Evolutionary conservation across 1,140 invertebrate species (phyloP).

Genomic region (Heliconius melpomene): DNA sequence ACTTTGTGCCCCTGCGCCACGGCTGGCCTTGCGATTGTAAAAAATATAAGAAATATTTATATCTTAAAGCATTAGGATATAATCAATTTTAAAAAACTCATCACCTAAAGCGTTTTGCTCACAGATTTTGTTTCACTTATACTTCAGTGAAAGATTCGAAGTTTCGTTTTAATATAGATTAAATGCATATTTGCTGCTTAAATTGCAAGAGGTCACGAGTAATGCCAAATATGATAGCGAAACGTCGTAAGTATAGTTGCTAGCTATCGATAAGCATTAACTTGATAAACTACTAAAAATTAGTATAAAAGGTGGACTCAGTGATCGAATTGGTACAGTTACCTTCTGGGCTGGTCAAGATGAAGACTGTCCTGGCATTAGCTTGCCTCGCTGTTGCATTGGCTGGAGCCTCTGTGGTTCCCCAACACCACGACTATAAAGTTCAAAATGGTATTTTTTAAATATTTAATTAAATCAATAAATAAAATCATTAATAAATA

Average conservation of each 20-base stretch:
- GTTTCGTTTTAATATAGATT: not conserved
- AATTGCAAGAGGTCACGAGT: slow-evolving; percentile 30
- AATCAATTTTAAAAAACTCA: too few species aligned
- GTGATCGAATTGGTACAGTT: slow-evolving; percentile 51
- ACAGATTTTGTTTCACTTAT: not conserved
- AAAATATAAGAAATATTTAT: too few species aligned
- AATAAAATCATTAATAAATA: not conserved
- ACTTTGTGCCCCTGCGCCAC: too few species aligned
- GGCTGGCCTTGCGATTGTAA: too few species aligned
- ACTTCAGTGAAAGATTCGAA: not conserved
- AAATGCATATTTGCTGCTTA: not conserved
- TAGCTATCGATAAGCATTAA: slow-evolving; percentile 24
- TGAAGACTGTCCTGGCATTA: slow-evolving; percentile 67
- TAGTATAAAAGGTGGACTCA: slow-evolving; percentile 44
- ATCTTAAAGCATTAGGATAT: too few species aligned
- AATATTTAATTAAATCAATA: not conserved
- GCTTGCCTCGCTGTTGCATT: slow-evolving; percentile 55
- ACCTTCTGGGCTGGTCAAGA: slow-evolving; percentile 45
- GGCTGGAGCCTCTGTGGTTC: slow-evolving; percentile 46
- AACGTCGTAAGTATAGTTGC: slow-evolving; percentile 29
- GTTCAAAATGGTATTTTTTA: slow-evolving; percentile 50
- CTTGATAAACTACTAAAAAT: slow-evolving; percentile 36
- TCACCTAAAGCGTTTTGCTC: too few species aligned
- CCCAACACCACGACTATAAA: slow-evolving; percentile 43
- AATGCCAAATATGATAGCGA: slow-evolving; percentile 23